A percentile compares a stretch with the other conserved stretches of the same genome.
phyloP scores from a whole-genome alignment of 2,113 vertebrate species.

The Gadus chalcogrammus region DNA sequence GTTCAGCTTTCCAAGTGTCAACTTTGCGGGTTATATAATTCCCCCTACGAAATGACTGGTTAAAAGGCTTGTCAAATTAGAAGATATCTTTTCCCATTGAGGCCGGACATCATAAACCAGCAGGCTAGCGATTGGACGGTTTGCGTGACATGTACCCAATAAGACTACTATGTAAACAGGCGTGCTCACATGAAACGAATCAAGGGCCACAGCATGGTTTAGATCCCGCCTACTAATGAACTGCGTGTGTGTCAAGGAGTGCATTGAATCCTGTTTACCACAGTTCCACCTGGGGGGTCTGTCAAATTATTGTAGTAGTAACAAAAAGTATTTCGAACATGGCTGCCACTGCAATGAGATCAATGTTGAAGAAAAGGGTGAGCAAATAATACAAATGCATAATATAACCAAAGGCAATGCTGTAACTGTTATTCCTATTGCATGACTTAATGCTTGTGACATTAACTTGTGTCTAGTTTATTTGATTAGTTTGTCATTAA shows the following conservation, averaged over 20 bases:
- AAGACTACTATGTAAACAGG: background rate
- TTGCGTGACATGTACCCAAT: background rate
- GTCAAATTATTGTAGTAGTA: background rate
- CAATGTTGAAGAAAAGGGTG: constrained; percentile 66
- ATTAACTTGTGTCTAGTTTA: too few relatives aligned
- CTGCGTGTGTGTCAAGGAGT: background rate
- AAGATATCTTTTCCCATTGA: background rate
- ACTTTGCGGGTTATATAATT: too few relatives aligned
- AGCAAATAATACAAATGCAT: constrained; percentile 16
- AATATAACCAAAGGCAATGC: too few relatives aligned
- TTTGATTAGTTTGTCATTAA: too few relatives aligned
- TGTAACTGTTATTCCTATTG: too few relatives aligned
- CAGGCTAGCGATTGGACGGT: constrained; percentile 11
- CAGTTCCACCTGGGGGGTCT: constrained; percentile 3
- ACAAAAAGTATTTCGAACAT: constrained; percentile 38
- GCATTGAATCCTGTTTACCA: background rate
- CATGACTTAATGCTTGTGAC: too few relatives aligned
- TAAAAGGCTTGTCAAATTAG: constrained; percentile 28
- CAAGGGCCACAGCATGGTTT: accelerated
- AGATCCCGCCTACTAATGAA: constrained; percentile 38
- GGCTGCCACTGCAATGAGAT: constrained; percentile 63
- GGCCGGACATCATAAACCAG: constrained; percentile 6
- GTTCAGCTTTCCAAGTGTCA: too few relatives aligned
- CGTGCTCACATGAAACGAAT: constrained; percentile 13
- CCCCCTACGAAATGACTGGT: background rate